phyloP scores from a whole-genome alignment of 2,888 invertebrate species.

The Phania funesta region DNA sequence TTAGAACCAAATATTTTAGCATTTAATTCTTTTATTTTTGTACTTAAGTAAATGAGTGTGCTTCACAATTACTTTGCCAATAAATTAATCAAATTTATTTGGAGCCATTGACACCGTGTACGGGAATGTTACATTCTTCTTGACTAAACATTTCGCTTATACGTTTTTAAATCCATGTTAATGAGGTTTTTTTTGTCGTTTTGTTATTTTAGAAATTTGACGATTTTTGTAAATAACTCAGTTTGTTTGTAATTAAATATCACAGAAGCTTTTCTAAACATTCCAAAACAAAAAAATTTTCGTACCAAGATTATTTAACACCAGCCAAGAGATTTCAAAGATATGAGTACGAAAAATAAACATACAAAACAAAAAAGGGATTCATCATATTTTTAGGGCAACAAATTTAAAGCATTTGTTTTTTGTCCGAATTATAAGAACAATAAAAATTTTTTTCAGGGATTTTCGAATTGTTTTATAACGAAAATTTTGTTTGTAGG shows the following conservation, averaged over 20 bases:
- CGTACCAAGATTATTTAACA: slow-evolving; percentile 5
- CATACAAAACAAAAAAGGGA: slow-evolving; percentile 1
- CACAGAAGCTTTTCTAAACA: slow-evolving; percentile 58
- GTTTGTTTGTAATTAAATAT: slow-evolving; percentile 47
- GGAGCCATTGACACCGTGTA: no score
- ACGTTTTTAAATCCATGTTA: slow-evolving; percentile 3
- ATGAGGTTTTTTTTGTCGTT: neutral
- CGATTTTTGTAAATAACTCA: slow-evolving; percentile 45
- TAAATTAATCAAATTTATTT: neutral
- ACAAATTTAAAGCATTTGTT: neutral
- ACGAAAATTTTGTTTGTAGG: no score
- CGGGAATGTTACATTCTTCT: neutral
- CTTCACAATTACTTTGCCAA: no score
- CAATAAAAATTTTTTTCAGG: neutral
- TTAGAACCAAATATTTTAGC: no score
- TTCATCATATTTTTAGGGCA: slow-evolving; percentile 21
- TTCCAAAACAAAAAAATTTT: neutral
- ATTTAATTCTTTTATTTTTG: no score
- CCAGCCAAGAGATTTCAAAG: slow-evolving; percentile 44
- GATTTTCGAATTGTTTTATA: no score
- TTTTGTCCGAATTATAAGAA: neutral
- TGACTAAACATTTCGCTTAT: neutral
- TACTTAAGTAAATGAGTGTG: no score
- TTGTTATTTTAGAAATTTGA: slow-evolving; percentile 50
- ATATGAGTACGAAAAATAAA: slow-evolving; percentile 17